Evolutionary conservation across 1,140 invertebrate species (phyloP).

Genomic region (Hyles euphorbiae): DNA sequence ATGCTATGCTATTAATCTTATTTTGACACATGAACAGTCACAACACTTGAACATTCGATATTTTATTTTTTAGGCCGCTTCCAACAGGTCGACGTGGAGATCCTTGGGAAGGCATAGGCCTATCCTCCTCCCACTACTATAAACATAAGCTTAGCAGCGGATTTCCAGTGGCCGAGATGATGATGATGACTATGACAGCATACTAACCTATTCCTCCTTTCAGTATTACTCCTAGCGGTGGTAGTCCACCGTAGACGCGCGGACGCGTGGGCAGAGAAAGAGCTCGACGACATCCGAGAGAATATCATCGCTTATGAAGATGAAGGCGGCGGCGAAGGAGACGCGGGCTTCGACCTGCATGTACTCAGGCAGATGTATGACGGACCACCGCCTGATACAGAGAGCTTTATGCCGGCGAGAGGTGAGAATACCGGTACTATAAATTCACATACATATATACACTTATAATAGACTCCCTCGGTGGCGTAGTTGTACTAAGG

Average conservation of each 20-base stretch:
- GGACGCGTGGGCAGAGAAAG: constrained; percentile 91
- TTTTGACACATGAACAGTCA: too few relatives aligned
- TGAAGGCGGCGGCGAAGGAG: constrained; percentile 96
- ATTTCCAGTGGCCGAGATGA: too few relatives aligned
- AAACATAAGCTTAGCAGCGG: too few relatives aligned
- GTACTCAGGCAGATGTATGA: constrained; percentile 86
- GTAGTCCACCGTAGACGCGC: constrained; percentile 89
- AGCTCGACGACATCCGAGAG: constrained; percentile 96
- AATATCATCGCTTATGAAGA: constrained; percentile 98
- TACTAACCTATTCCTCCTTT: constrained; percentile 19
- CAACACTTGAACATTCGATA: too few relatives aligned
- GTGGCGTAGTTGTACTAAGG: too few relatives aligned
- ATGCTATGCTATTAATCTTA: too few relatives aligned
- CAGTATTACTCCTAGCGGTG: constrained; percentile 90
- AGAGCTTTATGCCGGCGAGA: constrained; percentile 55
- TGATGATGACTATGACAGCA: not conserved
- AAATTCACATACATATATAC: not conserved
- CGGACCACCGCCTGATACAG: constrained; percentile 76
- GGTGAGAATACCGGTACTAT: constrained; percentile 34
- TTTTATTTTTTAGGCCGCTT: too few relatives aligned
- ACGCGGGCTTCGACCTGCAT: constrained; percentile 95
- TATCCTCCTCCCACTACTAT: too few relatives aligned
- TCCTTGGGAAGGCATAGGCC: too few relatives aligned
- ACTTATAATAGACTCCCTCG: not conserved
- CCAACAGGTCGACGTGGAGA: too few relatives aligned